These are phyloP conservation scores for Bos javanicus DNA, from an alignment of 2,113 vertebrate genomes.

Conservation along the genomic window DNA sequence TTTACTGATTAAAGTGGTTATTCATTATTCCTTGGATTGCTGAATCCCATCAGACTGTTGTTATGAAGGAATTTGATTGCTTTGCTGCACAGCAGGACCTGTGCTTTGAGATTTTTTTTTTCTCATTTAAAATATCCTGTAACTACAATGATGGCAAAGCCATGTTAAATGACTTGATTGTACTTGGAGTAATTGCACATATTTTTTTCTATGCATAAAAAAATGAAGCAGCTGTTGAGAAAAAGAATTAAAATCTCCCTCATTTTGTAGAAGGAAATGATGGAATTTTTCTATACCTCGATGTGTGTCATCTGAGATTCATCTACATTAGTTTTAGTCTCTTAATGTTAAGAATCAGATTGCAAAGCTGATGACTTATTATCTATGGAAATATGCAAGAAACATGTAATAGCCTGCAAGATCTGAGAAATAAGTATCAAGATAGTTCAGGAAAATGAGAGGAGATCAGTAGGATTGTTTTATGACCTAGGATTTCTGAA, in stretches of 20 bases:
- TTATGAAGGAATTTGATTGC: constrained; percentile 72
- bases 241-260: constrained; percentile 68
- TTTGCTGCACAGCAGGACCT: constrained; percentile 79
- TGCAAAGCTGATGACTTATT: background rate
- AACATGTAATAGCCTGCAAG: background rate
- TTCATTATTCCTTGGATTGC: constrained; percentile 65
- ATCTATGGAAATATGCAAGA: background rate
- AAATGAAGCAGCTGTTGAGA: constrained; percentile 62
- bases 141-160: constrained; percentile 68
- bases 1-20: constrained; percentile 72
- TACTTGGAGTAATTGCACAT: constrained; percentile 65
- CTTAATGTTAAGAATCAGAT: constrained; percentile 50
- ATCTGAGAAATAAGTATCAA: constrained; percentile 25
- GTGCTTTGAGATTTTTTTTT: constrained; percentile 58
- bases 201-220: constrained; percentile 54
- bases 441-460: constrained; percentile 24
- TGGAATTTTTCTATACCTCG: constrained; percentile 62
- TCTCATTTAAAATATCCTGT: constrained; percentile 43
- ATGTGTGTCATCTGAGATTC: constrained; percentile 68
- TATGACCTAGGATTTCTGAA: background rate
- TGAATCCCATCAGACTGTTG: constrained; percentile 59
- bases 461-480: background rate
- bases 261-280: constrained; percentile 53
- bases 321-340: constrained; percentile 63
- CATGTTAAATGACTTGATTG: constrained; percentile 70